phyloP scores from a whole-genome alignment of 2,888 invertebrate genomes.

The Raillietiella orientalis region DNA sequence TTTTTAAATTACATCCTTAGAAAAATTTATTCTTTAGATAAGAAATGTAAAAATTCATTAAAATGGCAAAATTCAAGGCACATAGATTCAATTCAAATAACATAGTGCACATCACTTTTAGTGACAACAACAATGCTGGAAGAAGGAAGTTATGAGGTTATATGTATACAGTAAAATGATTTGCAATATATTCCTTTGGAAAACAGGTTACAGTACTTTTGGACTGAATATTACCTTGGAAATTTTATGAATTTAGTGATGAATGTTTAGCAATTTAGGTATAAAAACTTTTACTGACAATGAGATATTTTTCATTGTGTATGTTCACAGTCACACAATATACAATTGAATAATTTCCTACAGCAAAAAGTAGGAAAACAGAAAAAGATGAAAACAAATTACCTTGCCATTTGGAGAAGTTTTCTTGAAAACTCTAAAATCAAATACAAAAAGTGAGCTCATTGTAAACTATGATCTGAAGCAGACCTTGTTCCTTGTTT shows the following conservation, averaged over 20 bases:
- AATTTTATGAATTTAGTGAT: too few relatives aligned
- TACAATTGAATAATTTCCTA: too few relatives aligned
- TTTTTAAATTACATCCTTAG: neutral
- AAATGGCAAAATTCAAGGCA: neutral
- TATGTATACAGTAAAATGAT: too few relatives aligned
- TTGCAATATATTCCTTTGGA: too few relatives aligned
- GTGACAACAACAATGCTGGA: too few relatives aligned
- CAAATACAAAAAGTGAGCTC: conserved; percentile 5
- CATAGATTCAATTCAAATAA: conserved; percentile 2
- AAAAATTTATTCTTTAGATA: neutral
- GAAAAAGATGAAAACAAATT: conserved; percentile 10
- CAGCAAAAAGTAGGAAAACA: too few relatives aligned
- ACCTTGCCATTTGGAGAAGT: conserved; percentile 88
- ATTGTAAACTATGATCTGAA: neutral
- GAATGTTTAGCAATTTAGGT: neutral
- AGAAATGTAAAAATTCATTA: neutral
- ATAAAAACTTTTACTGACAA: conserved; percentile 1
- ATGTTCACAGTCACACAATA: too few relatives aligned
- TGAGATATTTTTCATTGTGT: too few relatives aligned
- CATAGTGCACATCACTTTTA: too few relatives aligned
- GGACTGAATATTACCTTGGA: too few relatives aligned
- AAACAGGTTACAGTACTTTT: too few relatives aligned
- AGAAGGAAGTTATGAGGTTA: too few relatives aligned
- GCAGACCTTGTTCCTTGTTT: neutral
- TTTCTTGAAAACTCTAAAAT: conserved; percentile 68